Evolutionary conservation across 2,888 invertebrate genomes (phyloP).

Genomic region (Drosophila bunnanda): DNA sequence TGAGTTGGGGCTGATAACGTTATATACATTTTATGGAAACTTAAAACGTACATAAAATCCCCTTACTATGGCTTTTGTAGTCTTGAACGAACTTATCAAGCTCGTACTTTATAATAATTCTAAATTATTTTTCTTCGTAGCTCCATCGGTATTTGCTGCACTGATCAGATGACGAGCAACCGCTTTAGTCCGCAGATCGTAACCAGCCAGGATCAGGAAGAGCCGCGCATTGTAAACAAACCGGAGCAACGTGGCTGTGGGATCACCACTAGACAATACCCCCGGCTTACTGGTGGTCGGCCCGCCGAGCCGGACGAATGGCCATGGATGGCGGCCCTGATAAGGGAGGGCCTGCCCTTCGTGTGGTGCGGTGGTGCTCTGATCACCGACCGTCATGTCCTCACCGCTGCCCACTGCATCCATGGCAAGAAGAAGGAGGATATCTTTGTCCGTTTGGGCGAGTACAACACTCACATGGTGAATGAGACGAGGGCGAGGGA

Average conservation of each 20-base stretch:
- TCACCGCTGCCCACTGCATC: conserved; percentile 86
- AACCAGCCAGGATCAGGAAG: conserved; percentile 46
- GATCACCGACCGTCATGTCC: conserved; percentile 89
- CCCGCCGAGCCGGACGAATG: conserved; percentile 89
- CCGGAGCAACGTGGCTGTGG: conserved; percentile 84
- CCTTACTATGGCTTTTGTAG: not conserved
- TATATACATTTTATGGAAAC: too few relatives aligned
- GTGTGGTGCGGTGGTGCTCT: conserved; percentile 91
- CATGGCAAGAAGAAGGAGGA: conserved; percentile 87
- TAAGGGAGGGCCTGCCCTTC: conserved; percentile 87
- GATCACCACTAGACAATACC: conserved; percentile 83
- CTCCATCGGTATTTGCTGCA: conserved; percentile 91
- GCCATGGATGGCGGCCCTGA: conserved; percentile 94
- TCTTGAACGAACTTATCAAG: not conserved
- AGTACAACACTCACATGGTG: conserved; percentile 89
- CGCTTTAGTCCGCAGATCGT: conserved; percentile 78
- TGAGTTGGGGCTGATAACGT: too few relatives aligned
- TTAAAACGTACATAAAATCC: too few relatives aligned
- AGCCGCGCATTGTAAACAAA: conserved; percentile 69
- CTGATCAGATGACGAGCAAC: conserved; percentile 84
- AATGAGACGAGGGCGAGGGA: conserved; percentile 90
- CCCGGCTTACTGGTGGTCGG: conserved; percentile 87
- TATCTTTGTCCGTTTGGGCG: conserved; percentile 90
- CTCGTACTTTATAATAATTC: not conserved
- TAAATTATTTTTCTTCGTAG: conserved; percentile 55